phyloP scores from a whole-genome alignment of 2,888 invertebrate species.

The Eristalis tenax region DNA sequence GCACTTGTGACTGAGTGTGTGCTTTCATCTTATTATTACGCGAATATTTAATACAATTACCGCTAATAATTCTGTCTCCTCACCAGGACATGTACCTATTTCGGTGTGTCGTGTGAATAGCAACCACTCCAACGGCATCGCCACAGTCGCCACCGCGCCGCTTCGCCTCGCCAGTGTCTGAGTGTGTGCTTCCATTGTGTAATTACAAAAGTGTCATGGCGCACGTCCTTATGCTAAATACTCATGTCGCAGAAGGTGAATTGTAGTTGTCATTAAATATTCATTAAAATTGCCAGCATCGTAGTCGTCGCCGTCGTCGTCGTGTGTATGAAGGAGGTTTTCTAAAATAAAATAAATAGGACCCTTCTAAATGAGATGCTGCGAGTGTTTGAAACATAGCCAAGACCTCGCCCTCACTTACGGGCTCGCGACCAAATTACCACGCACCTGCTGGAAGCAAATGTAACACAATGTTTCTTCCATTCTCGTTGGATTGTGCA shows the following conservation, averaged over 20 bases:
- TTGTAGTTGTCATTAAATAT: slow-evolving; percentile 71
- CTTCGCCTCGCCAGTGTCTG: neutral
- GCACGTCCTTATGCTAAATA: slow-evolving; percentile 64
- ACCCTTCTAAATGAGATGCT: slow-evolving; percentile 4
- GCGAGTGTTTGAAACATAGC: neutral
- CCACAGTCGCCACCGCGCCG: neutral
- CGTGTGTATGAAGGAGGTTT: slow-evolving; percentile 32
- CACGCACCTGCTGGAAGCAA: slow-evolving; percentile 51
- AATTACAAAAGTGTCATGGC: slow-evolving; percentile 67
- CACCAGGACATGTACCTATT: slow-evolving; percentile 19
- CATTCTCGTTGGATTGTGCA: slow-evolving; percentile 6
- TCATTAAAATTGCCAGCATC: slow-evolving; percentile 66
- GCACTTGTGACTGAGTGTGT: slow-evolving; percentile 52
- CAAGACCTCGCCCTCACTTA: slow-evolving; percentile 16
- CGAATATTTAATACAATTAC: slow-evolving; percentile 70
- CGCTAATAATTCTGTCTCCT: slow-evolving; percentile 59
- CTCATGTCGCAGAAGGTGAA: slow-evolving; percentile 56
- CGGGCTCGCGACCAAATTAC: slow-evolving; percentile 33
- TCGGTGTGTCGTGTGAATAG: slow-evolving; percentile 2
- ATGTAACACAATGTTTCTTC: slow-evolving; percentile 36
- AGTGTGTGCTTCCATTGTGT: slow-evolving; percentile 45
- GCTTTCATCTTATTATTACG: slow-evolving; percentile 60
- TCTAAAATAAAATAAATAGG: slow-evolving; percentile 55
- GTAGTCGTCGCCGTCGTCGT: neutral
- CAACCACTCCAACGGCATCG: neutral